Base-by-base conservation (phyloP, 2,888 invertebrate genomes). In the Heliconius cydno region DNA sequence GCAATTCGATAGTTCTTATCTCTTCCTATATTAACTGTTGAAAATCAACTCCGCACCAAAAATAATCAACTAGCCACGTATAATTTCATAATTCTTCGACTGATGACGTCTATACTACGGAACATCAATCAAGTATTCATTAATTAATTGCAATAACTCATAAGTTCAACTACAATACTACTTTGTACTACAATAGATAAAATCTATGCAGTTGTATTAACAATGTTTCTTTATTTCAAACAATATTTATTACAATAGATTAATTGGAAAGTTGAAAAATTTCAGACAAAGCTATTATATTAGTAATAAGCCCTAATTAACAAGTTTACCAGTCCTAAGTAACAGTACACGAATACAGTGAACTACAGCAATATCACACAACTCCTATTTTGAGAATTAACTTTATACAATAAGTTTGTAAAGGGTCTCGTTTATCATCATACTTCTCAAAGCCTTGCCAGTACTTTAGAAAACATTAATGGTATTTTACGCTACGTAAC, bases 401-500 rank as follows among this genome's bases (percentile, higher is more conserved):
- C 82, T 80, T 80, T 78, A 77, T 74, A 79, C 78, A 83, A 83
- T 83, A 82, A 83, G 81, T 82, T 83, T 79, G 81, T 83, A 79
- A 80, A 82, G 81, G 72, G 80, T 63, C 79, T 82, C 84, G 81
- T 83, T 83, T 81, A 81, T 84, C 81, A 84, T 84, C 80, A 63
- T 71, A 77, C 79, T 80, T 80, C 80, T 79, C 83, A 82, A 83
- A 84, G 82, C 83, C 76, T 77, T 81, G 67, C 74, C 79, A 82
- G 80, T 79, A 79, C 79, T 81, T 76, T 82, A 80, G 79, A 82
- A 80, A 79, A 82, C 82, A 79, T 82, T 79, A 81, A 82, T 83
- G 83, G 83, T 83, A 79, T 84, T 84, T 83, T 79, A 83, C 81
- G 83, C 81, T 80, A 83, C 82, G 80, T 82, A 83, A 84, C 82